Evolutionary conservation across 2,113 vertebrate genomes (phyloP), one percentile per base, ranked within the genome.

Genomic region (Tachycineta bicolor): DNA sequence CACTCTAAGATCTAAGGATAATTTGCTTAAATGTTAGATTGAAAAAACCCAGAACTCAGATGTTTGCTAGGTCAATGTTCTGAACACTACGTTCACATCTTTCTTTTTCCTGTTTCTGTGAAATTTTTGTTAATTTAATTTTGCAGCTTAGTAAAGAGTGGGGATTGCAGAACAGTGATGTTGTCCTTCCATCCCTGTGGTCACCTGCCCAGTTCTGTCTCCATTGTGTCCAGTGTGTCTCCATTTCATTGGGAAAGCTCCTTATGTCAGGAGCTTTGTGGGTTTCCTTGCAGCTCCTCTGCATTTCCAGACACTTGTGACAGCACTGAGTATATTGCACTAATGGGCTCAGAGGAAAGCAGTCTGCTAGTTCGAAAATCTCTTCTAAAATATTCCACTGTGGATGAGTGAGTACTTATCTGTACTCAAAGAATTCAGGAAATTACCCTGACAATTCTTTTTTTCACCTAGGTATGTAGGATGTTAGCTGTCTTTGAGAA

Each of bases 181-280:
- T 24, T 91, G 60, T 49, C 44, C 20, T 91, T 83, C 39, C 2
- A 0, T 75, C 65, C 39, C 17, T 41, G 1, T 67, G 58, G 81
- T 82, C 53, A 50, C 65, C 58, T 73, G 79, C 63, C 75, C 75
- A 5, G 20, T 76, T 71, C 59, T 92, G 71, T n/a, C n/a, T n/a
- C n/a, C n/a, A n/a, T n/a, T n/a, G n/a, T n/a, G n/a, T n/a, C n/a
- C n/a, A 23, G 31, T 9, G 46, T 28, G 28, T 73, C 82, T 94
- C 63, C 63, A 26, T 88, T 85, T 68, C 82, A 58, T 37, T 67
- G 62, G 3, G 39, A 87, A 93, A 85, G 58, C 70, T 91, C 69
- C 90, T 91, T 84, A 59, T 82, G 78, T 82, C 87, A 78, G 92
- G 67, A 92, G 41, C 75, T 85, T 64, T 90, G 78, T 52, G 70